Evolutionary conservation across 1,140 invertebrate species (phyloP), one percentile per base, ranked within the genome.

Genomic region (Reticulitermes speratus): DNA sequence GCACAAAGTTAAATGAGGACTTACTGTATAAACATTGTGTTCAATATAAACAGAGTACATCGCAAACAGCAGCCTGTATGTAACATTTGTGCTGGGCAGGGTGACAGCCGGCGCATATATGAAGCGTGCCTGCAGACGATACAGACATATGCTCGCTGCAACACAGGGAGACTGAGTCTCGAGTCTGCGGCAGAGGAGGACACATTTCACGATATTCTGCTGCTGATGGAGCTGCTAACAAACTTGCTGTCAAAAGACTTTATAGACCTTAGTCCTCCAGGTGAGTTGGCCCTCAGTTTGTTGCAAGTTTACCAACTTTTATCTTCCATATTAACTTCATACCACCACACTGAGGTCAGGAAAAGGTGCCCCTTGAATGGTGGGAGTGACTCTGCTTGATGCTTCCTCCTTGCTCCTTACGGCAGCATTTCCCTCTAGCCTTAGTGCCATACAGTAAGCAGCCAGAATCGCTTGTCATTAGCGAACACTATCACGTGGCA

Each of bases 181-280:
- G 94, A 95, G 87, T 88, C 91, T 25, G 89, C 89, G 23, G 94
- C 94, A 5, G 93, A 94, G 88, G 96, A 96, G 89, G 95, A 96
- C 85, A 93, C 93, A 45, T 96, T 94, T 89, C 92, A 94, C 88
- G 96, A 96, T 90, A 93, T 97, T 87, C 90, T 94, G 38, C 88
- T 96, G 32, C 90, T 97, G 2, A 94, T 97, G 92, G 93, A 96
- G 88, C 89, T 97, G 65, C 90, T 96, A 2, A 95, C 93, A 1
- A 94, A 95, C 89, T 90, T 96, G 23, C 90, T 96, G 45, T 94
- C 93, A 9, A 96, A 95, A 91, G 95, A 96, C 89, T 94, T 95
- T 88, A 92, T 96, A 84, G 93, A 95, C 90, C 92, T 95, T 82
- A 91, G 91, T 87, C 89, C 91, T 82, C 82, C 87, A 81, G 87